These are phyloP conservation scores for Glossophaga mutica DNA, from an alignment of 2,797 vertebrate genomes.

Conservation along the genomic window DNA sequence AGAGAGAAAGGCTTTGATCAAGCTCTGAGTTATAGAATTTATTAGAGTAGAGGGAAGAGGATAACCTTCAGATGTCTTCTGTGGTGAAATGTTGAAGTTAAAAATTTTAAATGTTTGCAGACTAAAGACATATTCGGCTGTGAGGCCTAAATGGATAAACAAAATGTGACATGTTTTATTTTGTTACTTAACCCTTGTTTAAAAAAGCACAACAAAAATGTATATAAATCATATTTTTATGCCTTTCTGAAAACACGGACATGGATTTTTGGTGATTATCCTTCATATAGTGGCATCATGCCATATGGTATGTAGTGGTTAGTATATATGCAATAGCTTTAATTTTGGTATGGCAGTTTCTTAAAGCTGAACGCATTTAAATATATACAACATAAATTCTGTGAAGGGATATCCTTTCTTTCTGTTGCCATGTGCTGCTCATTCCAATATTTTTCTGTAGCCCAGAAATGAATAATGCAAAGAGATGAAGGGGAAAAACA, in stretches of 20 bases:
- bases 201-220: conserved; percentile 81
- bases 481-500: neutral
- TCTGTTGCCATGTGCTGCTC: conserved; percentile 68
- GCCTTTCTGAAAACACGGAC: conserved; percentile 75
- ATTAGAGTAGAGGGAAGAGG: conserved; percentile 85
- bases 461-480: conserved; percentile 60
- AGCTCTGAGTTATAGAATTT: conserved; percentile 83
- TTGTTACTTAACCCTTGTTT: conserved; percentile 83
- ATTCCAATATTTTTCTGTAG: conserved; percentile 65
- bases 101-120: conserved; percentile 93
- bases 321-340: conserved; percentile 73
- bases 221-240: conserved; percentile 83
- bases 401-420: conserved; percentile 58
- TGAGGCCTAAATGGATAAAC: conserved; percentile 82
- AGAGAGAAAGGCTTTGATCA: conserved; percentile 85
- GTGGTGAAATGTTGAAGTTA: conserved; percentile 89
- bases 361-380: conserved; percentile 76
- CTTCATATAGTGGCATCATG: conserved; percentile 57
- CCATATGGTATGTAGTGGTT: conserved; percentile 61
- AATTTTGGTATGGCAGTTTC: conserved; percentile 74
- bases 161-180: conserved; percentile 84
- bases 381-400: conserved; percentile 75
- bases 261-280: conserved; percentile 68
- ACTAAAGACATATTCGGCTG: conserved; percentile 82
- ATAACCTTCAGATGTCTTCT: conserved; percentile 92